Percentiles rank a stretch among this genome's conserved stretches.
Evolutionary conservation across 2,113 vertebrate species (phyloP).

Genomic region (Pteronura brasiliensis): DNA sequence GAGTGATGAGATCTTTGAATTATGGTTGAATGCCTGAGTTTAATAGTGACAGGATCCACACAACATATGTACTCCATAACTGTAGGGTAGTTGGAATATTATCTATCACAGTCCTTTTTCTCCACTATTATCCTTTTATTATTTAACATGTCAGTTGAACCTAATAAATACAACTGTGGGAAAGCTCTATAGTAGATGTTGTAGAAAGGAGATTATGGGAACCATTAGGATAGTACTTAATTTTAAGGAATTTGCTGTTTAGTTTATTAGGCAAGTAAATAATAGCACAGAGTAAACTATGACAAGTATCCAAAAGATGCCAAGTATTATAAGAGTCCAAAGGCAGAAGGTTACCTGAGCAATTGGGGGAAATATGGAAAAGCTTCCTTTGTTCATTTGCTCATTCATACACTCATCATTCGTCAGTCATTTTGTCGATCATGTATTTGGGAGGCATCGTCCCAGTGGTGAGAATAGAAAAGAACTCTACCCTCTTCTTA

Average conservation of each 20-base stretch:
- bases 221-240: background rate
- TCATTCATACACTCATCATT: constrained; percentile 36
- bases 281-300: background rate
- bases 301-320: background rate
- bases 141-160: background rate
- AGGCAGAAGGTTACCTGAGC: background rate
- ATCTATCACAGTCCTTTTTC: background rate
- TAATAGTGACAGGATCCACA: background rate
- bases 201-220: background rate
- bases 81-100: background rate
- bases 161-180: background rate
- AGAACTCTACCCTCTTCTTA: constrained; percentile 18
- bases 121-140: background rate
- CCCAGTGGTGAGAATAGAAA: constrained; percentile 21
- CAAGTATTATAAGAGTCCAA: constrained; percentile 1
- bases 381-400: constrained; percentile 30
- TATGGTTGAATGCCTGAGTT: background rate
- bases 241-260: constrained; percentile 34
- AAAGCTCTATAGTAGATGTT: background rate
- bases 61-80: background rate
- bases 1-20: background rate
- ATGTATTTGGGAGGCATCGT: constrained; percentile 11
- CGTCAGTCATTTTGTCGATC: constrained; percentile 52
- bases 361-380: constrained; percentile 18
- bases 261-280: background rate